Evolutionary conservation across 2,113 vertebrate genomes (phyloP), one percentile per base, ranked within the genome.

Genomic region (Gambusia affinis): DNA sequence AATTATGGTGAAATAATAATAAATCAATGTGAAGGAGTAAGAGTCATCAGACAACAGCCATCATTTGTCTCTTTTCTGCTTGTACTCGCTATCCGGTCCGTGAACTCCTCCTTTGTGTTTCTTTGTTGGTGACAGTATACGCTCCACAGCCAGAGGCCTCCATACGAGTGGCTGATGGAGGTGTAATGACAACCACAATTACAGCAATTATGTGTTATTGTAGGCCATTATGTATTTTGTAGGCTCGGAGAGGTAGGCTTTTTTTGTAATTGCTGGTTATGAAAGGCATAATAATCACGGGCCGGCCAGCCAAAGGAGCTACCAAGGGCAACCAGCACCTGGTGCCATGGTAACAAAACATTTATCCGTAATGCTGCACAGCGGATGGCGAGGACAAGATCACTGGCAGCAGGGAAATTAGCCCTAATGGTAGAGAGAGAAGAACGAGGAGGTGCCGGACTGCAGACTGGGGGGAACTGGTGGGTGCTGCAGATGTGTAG

Each of bases 291-390:
- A 88, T 85, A 89, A 90, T 86, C 73, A 71, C 14, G 69, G 79
- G 85, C 72, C 80, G 75, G 85, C 79, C 87, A 80, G 75, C 65
- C 70, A 78, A 71, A 70, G 66, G 74, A 86, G 83, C 88, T 86
- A 78, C 86, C 78, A 63, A 75, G 80, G 80, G 89, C 79, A 79
- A 90, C 76, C 87, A 80, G 79, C 66, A 82, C 87, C 84, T 76
- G 84, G 65, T 82, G 72, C 89, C 91, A 93, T 92, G 91, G 92
- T 75, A 93, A 93, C 91, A 92, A 92, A 92, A 86, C 92, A 90
- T 87, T 93, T 93, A 92, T 87, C 91, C 71, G 78, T 91, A 91
- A 93, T 92, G 85, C 70, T 44, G 66, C 85, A 83, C 69, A 64
- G 72, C 54, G 76, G 87, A 93, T 89, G 84, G 87, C 44, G 63